Conservation (phyloP, 2,888 invertebrate genomes). For the Cantharis nigra region DNA sequence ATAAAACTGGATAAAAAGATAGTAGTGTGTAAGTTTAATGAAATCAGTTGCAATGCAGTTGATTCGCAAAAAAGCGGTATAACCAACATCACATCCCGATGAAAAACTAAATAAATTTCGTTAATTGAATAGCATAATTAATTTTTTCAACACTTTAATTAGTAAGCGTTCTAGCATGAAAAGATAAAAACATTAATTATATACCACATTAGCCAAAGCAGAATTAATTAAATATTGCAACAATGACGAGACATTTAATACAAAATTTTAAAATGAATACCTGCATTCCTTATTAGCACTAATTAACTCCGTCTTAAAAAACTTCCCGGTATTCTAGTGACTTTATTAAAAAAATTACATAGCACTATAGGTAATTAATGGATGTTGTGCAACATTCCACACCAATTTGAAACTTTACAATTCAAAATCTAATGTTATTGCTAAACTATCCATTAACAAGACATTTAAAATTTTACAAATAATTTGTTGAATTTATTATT, state of each 20-base stretch:
- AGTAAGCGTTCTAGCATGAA: background rate
- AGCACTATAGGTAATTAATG: background rate
- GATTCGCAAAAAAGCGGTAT: background rate
- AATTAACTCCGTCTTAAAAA: background rate
- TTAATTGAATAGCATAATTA: background rate
- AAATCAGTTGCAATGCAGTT: background rate
- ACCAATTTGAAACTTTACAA: background rate
- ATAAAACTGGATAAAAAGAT: too few relatives aligned
- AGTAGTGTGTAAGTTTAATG: background rate
- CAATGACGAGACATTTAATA: background rate
- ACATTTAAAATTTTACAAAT: background rate
- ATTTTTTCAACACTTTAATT: background rate
- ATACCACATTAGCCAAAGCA: background rate
- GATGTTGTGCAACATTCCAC: background rate
- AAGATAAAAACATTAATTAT: background rate
- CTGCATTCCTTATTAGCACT: background rate
- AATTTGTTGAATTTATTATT: background rate
- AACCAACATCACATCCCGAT: background rate
- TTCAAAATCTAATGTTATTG: background rate
- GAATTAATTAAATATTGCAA: background rate
- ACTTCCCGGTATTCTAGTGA: background rate
- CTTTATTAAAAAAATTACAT: background rate
- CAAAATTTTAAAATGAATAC: background rate
- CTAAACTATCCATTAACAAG: background rate
- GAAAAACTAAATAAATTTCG: background rate